A percentile compares a stretch with the other conserved stretches of the same genome.
phyloP scores from a whole-genome alignment of 2,888 invertebrate genomes.

The Cosmia pyralina region DNA sequence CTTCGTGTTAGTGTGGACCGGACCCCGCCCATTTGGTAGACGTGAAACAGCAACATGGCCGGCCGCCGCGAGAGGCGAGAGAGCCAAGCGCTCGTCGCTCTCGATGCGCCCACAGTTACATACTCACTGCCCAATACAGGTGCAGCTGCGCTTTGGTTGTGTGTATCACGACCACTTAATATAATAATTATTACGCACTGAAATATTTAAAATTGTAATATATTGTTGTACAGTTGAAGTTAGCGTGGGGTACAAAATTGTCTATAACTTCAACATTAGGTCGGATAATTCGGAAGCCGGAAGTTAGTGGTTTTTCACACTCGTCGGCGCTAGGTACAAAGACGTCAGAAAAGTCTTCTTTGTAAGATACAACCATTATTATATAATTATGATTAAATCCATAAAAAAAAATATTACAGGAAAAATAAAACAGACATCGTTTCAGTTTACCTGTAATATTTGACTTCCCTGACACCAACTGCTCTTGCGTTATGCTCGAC shows the following conservation, averaged over 20 bases:
- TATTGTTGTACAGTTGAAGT: background rate
- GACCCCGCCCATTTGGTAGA: constrained; percentile 64
- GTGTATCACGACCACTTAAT: background rate
- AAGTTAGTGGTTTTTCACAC: constrained; percentile 15
- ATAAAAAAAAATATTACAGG: background rate
- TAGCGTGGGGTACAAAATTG: background rate
- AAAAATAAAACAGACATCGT: too few species aligned
- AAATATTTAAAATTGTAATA: background rate
- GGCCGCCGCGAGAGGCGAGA: constrained; percentile 19
- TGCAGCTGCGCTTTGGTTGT: constrained; percentile 40
- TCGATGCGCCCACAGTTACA: constrained; percentile 6
- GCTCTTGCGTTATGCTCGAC: too few species aligned
- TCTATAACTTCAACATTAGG: background rate
- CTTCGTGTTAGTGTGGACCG: constrained; percentile 41
- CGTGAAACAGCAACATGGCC: constrained; percentile 51
- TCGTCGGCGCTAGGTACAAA: constrained; percentile 9
- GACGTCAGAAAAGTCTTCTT: background rate
- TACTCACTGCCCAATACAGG: constrained; percentile 2
- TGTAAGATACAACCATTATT: background rate
- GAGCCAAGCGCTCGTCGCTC: background rate
- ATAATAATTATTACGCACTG: background rate
- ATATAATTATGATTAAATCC: background rate
- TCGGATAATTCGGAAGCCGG: constrained; percentile 16
- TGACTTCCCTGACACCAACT: too few species aligned
- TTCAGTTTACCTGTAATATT: too few species aligned